Evolutionary conservation across 2,797 vertebrate species (phyloP).

Genomic region (Lepilemur ruficaudatus): DNA sequence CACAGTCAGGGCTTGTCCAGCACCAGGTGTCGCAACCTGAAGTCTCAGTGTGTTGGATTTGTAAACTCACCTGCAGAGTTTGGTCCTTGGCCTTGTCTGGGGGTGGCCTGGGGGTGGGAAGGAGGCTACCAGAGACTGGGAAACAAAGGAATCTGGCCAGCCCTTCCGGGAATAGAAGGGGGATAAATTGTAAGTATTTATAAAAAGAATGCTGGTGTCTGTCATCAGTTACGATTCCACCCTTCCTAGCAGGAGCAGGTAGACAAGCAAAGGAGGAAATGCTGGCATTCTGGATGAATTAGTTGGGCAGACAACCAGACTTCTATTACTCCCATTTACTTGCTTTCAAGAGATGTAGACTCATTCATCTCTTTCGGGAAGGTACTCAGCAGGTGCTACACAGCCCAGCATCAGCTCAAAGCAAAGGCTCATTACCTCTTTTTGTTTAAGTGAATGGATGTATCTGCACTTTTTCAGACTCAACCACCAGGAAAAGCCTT

Average conservation of each 20-base stretch:
- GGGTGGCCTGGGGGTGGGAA: background rate
- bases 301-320: background rate
- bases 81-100: background rate
- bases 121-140: background rate
- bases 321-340: background rate
- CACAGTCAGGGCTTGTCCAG: background rate
- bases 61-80: background rate
- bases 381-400: background rate
- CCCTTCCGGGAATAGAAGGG: background rate
- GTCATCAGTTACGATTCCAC: background rate
- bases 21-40: background rate
- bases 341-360: background rate
- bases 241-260: background rate
- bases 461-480: background rate
- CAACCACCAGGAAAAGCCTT: background rate
- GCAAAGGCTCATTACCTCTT: conserved; percentile 7
- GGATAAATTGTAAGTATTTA: background rate
- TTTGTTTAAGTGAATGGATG: background rate
- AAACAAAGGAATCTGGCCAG: background rate
- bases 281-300: background rate
- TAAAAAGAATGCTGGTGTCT: background rate
- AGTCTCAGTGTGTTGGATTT: background rate
- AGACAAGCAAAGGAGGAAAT: background rate
- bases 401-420: background rate
- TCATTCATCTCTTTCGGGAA: background rate